phyloP scores from a whole-genome alignment of 2,113 vertebrate species.

The Gymnarchus niloticus region DNA sequence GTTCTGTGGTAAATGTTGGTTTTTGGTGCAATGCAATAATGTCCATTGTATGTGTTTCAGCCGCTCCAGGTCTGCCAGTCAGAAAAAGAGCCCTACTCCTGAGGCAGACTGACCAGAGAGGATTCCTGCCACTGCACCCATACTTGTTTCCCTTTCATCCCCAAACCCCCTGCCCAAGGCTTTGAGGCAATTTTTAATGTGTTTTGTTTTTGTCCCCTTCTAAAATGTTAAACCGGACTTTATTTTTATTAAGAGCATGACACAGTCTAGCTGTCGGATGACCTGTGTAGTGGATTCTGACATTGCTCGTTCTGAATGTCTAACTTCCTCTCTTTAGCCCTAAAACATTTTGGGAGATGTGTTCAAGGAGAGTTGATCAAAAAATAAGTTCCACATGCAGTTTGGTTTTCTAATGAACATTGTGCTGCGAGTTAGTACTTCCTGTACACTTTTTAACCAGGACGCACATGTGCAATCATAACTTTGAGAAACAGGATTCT shows the following conservation, averaged over 20 bases:
- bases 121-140: background rate
- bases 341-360: background rate
- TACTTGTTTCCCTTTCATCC: background rate
- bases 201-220: background rate
- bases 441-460: constrained; percentile 9
- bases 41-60: constrained; percentile 19
- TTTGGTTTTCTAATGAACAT: constrained; percentile 11
- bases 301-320: constrained; percentile 2
- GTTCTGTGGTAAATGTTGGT: constrained; percentile 4
- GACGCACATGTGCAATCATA: constrained; percentile 36
- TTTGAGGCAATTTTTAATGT: constrained; percentile 12
- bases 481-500: constrained; percentile 27
- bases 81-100: constrained; percentile 29
- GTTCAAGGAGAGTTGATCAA: background rate
- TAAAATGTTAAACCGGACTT: background rate
- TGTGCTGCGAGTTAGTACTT: constrained; percentile 15
- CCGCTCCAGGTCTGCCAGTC: constrained; percentile 17
- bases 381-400: constrained; percentile 37
- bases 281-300: constrained; percentile 2
- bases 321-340: constrained; percentile 3
- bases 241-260: background rate
- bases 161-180: background rate
- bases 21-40: constrained; percentile 4
- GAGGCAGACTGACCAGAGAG: constrained; percentile 25
- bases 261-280: background rate